Conservation (phyloP, 1,140 invertebrate genomes). For the Cryptotermes secundus region DNA sequence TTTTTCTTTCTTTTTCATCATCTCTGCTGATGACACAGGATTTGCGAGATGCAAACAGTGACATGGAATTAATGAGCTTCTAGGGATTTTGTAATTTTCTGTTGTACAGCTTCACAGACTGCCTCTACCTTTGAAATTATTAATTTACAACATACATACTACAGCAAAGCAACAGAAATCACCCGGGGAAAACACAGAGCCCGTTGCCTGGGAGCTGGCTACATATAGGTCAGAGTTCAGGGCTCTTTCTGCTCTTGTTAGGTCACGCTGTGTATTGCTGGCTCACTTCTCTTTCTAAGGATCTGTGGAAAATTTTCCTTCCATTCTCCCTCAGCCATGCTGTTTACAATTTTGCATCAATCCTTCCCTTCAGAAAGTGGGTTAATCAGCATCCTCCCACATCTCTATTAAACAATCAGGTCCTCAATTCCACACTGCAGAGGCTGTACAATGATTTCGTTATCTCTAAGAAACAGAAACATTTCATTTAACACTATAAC, state of each 20-base stretch:
- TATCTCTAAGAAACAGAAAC: no score
- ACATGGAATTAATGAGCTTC: neutral
- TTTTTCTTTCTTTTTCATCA: no score
- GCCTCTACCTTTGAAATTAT: neutral
- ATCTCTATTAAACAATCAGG: no score
- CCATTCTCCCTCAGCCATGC: no score
- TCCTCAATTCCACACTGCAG: no score
- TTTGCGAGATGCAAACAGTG: neutral
- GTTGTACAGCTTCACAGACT: neutral
- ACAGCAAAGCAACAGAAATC: neutral
- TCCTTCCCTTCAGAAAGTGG: no score
- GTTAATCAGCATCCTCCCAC: no score
- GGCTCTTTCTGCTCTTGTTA: neutral
- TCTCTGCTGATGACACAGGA: neutral
- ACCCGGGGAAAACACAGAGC: neutral
- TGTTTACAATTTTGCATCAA: no score
- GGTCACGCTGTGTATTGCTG: neutral
- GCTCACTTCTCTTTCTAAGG: no score
- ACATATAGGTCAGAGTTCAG: conserved; percentile 1
- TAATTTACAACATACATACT: conserved; percentile 7
- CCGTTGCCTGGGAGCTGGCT: neutral
- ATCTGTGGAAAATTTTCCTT: no score
- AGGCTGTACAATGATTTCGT: no score
- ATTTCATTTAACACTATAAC: no score
- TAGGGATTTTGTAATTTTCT: neutral